phyloP scores from a whole-genome alignment of 2,797 vertebrate genomes.

The Gymnoscopelus braueri region DNA sequence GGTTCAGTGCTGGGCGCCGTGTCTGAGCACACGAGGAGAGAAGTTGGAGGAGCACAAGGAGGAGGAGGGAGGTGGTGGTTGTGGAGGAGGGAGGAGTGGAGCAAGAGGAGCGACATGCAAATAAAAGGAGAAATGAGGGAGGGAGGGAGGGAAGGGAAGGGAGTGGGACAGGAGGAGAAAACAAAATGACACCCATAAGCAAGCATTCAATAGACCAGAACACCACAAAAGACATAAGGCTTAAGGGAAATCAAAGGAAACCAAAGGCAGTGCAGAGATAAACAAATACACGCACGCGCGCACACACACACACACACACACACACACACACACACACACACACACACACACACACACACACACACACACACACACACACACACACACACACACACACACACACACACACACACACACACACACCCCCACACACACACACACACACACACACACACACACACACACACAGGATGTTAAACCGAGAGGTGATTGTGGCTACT shows the following conservation, averaged over 20 bases:
- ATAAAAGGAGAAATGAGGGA: constrained; percentile 88
- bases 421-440: constrained; percentile 8
- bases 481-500: constrained; percentile 39
- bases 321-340: constrained; percentile 10
- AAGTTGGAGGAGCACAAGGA: constrained; percentile 76
- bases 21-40: constrained; percentile 96
- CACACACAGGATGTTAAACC: constrained; percentile 46
- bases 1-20: constrained; percentile 97
- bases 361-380: constrained; percentile 19
- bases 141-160: constrained; percentile 87
- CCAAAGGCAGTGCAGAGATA: constrained; percentile 15
- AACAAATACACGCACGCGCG: constrained; percentile 3
- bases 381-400: constrained; percentile 17
- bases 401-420: constrained; percentile 31
- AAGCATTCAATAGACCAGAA: constrained; percentile 86
- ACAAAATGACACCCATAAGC: constrained; percentile 85
- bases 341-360: constrained; percentile 26
- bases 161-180: constrained; percentile 84
- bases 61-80: constrained; percentile 83
- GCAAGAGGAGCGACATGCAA: constrained; percentile 99
- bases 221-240: constrained; percentile 76
- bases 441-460: constrained; percentile 18
- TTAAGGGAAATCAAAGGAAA: constrained; percentile 75
- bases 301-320: constrained; percentile 39
- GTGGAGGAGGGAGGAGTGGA: constrained; percentile 87